Evolutionary conservation across 1,140 invertebrate genomes (phyloP), one percentile per base, ranked within the genome.

Genomic region (Drosophila melanogaster): DNA sequence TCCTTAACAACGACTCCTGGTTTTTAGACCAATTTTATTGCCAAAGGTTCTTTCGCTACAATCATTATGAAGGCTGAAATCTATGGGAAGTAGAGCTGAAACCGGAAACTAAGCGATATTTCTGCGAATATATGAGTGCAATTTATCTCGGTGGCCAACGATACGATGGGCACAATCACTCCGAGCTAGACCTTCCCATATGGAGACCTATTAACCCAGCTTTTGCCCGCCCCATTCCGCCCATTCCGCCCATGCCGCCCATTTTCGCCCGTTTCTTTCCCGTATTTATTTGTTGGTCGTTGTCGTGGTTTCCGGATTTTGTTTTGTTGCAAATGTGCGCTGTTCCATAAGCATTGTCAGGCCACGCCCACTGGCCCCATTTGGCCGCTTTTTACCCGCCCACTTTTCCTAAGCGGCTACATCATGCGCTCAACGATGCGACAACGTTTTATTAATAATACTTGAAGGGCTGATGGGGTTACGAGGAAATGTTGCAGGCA

Each of bases 361-460:
- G 55, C 72, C 73, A 67, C 73, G 73, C 72, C 72, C 72, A 76
- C 47, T 77, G 73, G 54, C 57, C 73, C 50, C 72, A 67, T 77
- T 77, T 62, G 44, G 35, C 64, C 60, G 17, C 60, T 59, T 59
- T 62, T 62, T 24, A 17, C 11, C 22, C 33, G 11, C 38, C n/a
- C 4, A 24, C 15, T 37, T 41, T 41, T 46, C 19, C 61, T 26
- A 58, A 67, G 33, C 49, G 38, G 64, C 35, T 70, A 67, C 66
- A 65, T 70, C 66, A 70, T 70, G 66, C 66, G 66, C 50, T 69
- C 62, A 65, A 70, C 66, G 66, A 70, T 70, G 66, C 67, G 67
- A 70, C 67, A 70, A 70, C 67, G 67, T 70, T 77, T 77, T 77
- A 77, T 77, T 77, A 77, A 77, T 77, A 77, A 77, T 77, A 77